Evolutionary conservation across 2,888 invertebrate species (phyloP).

Genomic region (Synergus laeviventris): DNA sequence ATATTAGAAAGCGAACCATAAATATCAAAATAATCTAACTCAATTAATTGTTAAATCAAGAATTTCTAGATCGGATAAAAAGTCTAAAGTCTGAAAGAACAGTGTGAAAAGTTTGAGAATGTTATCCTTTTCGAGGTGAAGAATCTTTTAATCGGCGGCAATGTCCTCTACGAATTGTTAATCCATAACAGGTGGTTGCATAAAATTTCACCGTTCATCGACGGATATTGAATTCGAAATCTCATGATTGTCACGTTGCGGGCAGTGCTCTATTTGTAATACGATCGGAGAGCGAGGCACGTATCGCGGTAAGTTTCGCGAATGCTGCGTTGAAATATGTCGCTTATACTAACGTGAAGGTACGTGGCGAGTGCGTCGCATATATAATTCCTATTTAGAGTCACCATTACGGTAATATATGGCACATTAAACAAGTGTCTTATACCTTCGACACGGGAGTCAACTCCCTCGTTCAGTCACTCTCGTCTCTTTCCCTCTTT

Average conservation of each 20-base stretch:
- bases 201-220: slow-evolving; percentile 38
- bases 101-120: not conserved
- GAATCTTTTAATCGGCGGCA: not conserved
- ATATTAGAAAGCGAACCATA: no score
- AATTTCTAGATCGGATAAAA: no score
- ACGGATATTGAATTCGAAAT: slow-evolving; percentile 69
- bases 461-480: slow-evolving; percentile 48
- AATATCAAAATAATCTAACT: no score
- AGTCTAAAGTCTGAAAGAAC: no score
- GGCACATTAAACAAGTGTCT: slow-evolving; percentile 54
- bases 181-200: slow-evolving; percentile 48
- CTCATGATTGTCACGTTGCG: slow-evolving; percentile 61
- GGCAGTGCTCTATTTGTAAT: slow-evolving; percentile 55
- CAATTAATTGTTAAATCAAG: no score
- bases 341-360: slow-evolving; percentile 73
- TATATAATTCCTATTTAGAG: slow-evolving; percentile 72
- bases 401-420: slow-evolving; percentile 52
- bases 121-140: not conserved
- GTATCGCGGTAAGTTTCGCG: slow-evolving; percentile 59
- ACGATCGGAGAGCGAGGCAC: slow-evolving; percentile 57
- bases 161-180: slow-evolving; percentile 43
- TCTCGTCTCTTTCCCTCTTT: slow-evolving; percentile 37
- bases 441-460: slow-evolving; percentile 50
- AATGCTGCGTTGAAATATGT: slow-evolving; percentile 68
- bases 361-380: slow-evolving; percentile 71